Evolutionary conservation across 1,140 invertebrate species (phyloP).

Genomic region (Papilio polytes): DNA sequence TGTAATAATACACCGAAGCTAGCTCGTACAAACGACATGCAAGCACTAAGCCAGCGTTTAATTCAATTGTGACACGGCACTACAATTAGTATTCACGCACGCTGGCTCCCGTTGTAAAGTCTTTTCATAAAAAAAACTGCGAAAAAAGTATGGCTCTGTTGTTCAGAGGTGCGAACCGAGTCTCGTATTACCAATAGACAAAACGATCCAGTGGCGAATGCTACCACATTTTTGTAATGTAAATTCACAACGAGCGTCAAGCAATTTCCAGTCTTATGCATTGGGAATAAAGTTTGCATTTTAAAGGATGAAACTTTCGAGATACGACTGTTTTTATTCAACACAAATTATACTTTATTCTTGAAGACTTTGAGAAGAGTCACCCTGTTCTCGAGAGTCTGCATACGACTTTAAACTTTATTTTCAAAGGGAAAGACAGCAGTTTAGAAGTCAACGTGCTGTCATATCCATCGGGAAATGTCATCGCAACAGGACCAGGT

Average conservation of each 20-base stretch:
- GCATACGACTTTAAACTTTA: conserved; percentile 65
- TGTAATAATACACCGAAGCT: conserved; percentile 7
- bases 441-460: conserved; percentile 53
- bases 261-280: conserved; percentile 43
- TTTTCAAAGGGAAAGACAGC: conserved; percentile 51
- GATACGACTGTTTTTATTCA: conserved; percentile 56
- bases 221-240: conserved; percentile 41
- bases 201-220: conserved; percentile 73
- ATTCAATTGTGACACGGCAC: conserved; percentile 67
- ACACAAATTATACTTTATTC: conserved; percentile 71
- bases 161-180: conserved; percentile 79
- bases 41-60: conserved; percentile 50
- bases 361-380: conserved; percentile 78
- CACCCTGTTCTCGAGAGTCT: conserved; percentile 52
- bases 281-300: conserved; percentile 49
- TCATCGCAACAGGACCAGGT: conserved; percentile 77
- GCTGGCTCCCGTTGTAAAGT: conserved; percentile 54
- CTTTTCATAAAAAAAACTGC: conserved; percentile 68
- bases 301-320: conserved; percentile 42
- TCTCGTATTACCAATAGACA: conserved; percentile 82
- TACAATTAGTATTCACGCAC: conserved; percentile 64
- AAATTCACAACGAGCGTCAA: conserved; percentile 41
- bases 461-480: conserved; percentile 74
- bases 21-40: conserved; percentile 28
- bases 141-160: conserved; percentile 74